Evolutionary conservation across 2,888 invertebrate species (phyloP), one percentile per base, ranked within the genome.

Genomic region (Melangyna quadrimaculata): DNA sequence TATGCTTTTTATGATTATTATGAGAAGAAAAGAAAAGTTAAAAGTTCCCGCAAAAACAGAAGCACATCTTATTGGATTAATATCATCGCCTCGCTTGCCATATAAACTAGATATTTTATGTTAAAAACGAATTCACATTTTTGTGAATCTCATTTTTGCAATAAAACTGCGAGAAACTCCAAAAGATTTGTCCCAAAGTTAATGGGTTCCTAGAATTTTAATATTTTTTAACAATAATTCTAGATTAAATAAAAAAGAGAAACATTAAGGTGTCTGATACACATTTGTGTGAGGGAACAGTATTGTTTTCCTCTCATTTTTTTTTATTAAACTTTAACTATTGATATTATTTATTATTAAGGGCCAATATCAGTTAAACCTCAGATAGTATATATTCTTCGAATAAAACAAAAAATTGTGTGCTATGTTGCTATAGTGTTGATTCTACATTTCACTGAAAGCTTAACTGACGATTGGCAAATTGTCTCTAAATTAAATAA

Each of bases 1-100:
- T 70, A 73, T 78, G 63, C 51, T 22, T 86, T 86, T 86, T 53
- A 86, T 63, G 77, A 70, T 14, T 45, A 27, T 59, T 57, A 61
- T 59, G 24, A 43, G 43, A 22, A 22, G n/a, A 45, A 48, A 29
- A 40, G 3, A 51, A 17, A 17, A 40, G 24, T 45, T 22, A 59
- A 48, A 19, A 12, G 45, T 22, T 79, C 43, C 35, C 17, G 32
- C 69, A 78, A 61, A 65, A 81, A 86, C 86, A 86, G 86, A 86
- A 86, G 81, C 81, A 78, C 61, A 61, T 69, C 57, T 78, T 80
- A 81, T 77, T 63, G 43, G 69, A 69, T 81, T 77, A 69, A 57
- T 69, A 77, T 86, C 77, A 32, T 63, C 67, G 81, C 32, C 77
- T 80, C 77, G 72, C 51, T 80, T 81, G 72, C 51, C 61, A 69